Base-by-base conservation (phyloP, 92 coral and sea anemone species). In the Siderastrea radians region DNA sequence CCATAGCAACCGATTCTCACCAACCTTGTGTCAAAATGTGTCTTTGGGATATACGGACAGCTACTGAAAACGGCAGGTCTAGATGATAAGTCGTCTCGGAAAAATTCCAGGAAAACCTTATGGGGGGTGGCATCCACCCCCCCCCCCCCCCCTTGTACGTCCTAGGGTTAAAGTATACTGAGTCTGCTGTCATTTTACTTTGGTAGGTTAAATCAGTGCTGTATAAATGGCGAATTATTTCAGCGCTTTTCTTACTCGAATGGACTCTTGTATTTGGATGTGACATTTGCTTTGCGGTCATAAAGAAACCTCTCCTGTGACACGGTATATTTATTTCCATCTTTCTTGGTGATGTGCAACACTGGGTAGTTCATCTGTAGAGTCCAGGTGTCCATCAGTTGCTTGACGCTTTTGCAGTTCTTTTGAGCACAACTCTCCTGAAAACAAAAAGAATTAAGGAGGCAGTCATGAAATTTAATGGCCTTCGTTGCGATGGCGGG, bases 351-450 rank as follows among this genome's bases (percentile, higher is more conserved):
- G 51, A 95, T 64, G 49, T 64, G 84, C 12, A 95, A 69, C 72
- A 95, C 96, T 5, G 98, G 98, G 76, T 93, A 95, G 14, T 95
- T 95, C 98, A 95, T 95, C 76, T 95, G 98, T 52, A 95, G 92
- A 19, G 98, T 95, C 98, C 98, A 95, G 6, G 98, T 95, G 60
- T 95, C 98, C 98, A 95, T 95, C 79, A 93, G 81, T n/a, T 86
- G 74, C 47, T 92, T 90, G 16, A 95, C 98, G 38, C 85, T 68
- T n/a, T 88, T 78, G 52, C 91, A 85, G 11, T 50, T 12, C 14
- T 88, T 85, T 47, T 49, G 86, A 16, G 2, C 80, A 70, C 95
- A 85, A 72, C 93, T 93, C 75, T 86, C 93, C 96, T 93, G 13
- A 5, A 89, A 53, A 63, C 43, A 11, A 38, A 68, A 76, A 15